Base-by-base conservation (phyloP, 2,797 vertebrate species). In the Eulemur mongoz region DNA sequence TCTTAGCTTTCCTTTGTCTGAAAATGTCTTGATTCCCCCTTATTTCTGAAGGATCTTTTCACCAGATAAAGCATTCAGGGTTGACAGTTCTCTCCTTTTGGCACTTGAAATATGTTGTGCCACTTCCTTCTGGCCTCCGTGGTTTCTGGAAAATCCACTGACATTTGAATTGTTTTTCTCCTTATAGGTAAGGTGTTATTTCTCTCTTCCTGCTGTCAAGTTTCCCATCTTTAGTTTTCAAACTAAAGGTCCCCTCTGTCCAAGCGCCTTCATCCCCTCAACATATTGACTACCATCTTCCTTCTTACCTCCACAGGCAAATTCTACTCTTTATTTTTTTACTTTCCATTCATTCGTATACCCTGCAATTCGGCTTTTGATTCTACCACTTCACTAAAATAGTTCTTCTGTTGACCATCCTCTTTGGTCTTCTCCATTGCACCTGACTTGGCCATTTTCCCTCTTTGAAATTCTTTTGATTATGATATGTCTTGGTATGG, bases 1-100 rank as follows among this genome's bases (percentile, higher is more conserved):
- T 94, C 80, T 63, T 90, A 81, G n/a, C 57, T 87, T 91, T 91
- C 32, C 54, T 91, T 94, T 96, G 32, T 93, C 69, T 95, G 40
- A 93, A 48, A 72, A 75, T 94, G 63, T 67, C 76, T 96, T 95
- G 32, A 76, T 93, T 50, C 35, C 13, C 27, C 12, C 45, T 85
- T 27, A 82, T 91, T 95, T 92, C 59, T 89, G 50, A 91, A 93
- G 61, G 54, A 73, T 67, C 88, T 75, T 87, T 89, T 97, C 75
- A 95, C 43, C 52, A 72, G 70, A 57, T 52, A 61, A 13, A 94
- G 63, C 65, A 94, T 84, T 73, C 18, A 27, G 27, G 40, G 27
- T 65, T 90, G 35, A 73, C 43, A 89, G 45, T 67, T 82, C 43
- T 83, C 84, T 93, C 87, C 15, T 89, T 83, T 63, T 23, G 73